Base-by-base conservation (phyloP, 2,113 vertebrate genomes). In the Stigmatopora nigra region DNA sequence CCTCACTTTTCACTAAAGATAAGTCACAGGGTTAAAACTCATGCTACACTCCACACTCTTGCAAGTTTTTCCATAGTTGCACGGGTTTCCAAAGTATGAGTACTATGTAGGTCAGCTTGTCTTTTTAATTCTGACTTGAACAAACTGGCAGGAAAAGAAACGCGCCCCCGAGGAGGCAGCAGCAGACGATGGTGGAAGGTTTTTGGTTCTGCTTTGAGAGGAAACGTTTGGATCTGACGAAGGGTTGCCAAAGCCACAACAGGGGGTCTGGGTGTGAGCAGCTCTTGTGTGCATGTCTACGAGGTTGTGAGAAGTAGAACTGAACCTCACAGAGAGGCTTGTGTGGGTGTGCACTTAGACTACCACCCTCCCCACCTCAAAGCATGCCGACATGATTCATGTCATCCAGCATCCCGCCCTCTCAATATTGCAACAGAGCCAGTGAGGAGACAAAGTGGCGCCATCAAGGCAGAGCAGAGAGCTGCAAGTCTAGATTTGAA, bases 91-190 rank as follows among this genome's bases (percentile, higher is more conserved):
- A 63, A 72, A 82, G 74, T 81, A 64, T 66, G 78, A 81, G 78
- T 72, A 77, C 63, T 86, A 88, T 89, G 83, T 89, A 86, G 87
- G 87, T 87, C 87, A 89, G 80, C 82, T 65, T 53, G 61, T 83
- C 83, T 87, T 84, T 84, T 84, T 80, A 84, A 82, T 79, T 63
- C 81, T 7, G 69, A 82, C 80, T 84, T 80, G 70, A 88, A 86
- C 84, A 85, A 79, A 84, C 82, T 88, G 77, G 81, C 82, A 87
- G 82, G 85, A 86, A 84, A 67, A 80, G 79, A 82, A 41, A 83
- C 55, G 69, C 52, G 56, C 78, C 84, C 82, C 80, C 10, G 67
- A 87, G 84, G 82, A 83, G 55, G 76, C 80, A 46, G 80, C 74
- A 59, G 73, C 75, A 83, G 79, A 80, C 63, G 82, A 70, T 61